phyloP scores from a whole-genome alignment of 2,113 vertebrate genomes.

The Mastomys coucha region DNA sequence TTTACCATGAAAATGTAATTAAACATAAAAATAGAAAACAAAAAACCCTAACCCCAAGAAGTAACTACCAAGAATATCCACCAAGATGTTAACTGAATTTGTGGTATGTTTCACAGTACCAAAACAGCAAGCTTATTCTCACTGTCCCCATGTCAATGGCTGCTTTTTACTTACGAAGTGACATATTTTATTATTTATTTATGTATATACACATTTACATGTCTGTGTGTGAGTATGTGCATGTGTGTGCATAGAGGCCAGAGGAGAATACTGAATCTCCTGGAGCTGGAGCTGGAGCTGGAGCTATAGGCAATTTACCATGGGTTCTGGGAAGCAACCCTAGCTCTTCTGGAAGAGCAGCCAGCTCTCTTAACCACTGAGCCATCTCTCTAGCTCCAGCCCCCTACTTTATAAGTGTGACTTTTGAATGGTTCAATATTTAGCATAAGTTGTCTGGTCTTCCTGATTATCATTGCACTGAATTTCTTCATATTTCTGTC shows the following conservation, averaged over 20 bases:
- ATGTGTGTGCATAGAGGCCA: background rate
- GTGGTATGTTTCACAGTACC: background rate
- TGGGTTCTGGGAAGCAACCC: background rate
- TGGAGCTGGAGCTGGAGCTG: too few species aligned
- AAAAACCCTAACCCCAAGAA: background rate
- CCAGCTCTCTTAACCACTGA: background rate
- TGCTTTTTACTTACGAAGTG: background rate
- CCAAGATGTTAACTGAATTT: background rate
- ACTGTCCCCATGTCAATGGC: background rate
- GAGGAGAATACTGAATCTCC: background rate
- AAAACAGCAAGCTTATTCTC: background rate
- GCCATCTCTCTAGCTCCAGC: background rate
- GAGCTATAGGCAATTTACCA: background rate
- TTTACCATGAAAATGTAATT: conserved; percentile 40
- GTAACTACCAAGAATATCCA: conserved; percentile 24
- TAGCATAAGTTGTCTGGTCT: background rate
- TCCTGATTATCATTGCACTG: conserved; percentile 3
- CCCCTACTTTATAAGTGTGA: conserved; percentile 31
- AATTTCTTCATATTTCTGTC: background rate
- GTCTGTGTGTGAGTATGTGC: background rate
- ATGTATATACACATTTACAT: background rate
- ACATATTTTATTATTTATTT: background rate
- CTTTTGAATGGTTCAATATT: conserved; percentile 17
- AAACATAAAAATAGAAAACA: conserved; percentile 38
- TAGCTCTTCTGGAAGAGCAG: background rate